Evolutionary conservation across 2,888 invertebrate genomes (phyloP).

Genomic region (Julus scanicus): DNA sequence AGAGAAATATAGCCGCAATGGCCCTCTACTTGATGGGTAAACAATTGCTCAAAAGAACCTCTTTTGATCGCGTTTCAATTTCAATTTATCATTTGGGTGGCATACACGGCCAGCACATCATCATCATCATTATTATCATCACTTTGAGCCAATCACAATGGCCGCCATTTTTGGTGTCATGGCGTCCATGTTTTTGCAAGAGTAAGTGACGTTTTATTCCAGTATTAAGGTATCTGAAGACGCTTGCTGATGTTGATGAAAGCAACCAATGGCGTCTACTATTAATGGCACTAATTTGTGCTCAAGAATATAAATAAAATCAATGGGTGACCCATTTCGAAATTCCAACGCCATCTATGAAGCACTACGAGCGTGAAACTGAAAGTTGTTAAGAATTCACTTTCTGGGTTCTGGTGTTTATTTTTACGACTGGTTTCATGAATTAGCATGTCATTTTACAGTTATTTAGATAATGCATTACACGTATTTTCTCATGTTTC

Average conservation of each 20-base stretch:
- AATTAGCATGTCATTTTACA: background rate
- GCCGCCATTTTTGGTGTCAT: background rate
- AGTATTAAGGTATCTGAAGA: too few species aligned
- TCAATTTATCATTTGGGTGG: slow-evolving; percentile 25
- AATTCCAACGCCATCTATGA: too few species aligned
- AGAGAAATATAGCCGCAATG: slow-evolving; percentile 29
- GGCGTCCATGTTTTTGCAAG: background rate
- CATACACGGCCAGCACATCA: slow-evolving; percentile 1
- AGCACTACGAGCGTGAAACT: too few species aligned
- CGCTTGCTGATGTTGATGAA: too few species aligned
- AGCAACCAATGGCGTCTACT: too few species aligned
- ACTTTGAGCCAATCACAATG: slow-evolving; percentile 2
- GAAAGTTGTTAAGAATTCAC: too few species aligned
- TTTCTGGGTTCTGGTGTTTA: too few species aligned
- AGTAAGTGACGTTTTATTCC: too few species aligned
- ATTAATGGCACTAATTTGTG: too few species aligned
- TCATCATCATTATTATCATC: background rate
- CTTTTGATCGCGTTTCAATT: slow-evolving; percentile 34
- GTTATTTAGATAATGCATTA: background rate
- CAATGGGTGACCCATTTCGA: too few species aligned
- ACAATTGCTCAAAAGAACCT: slow-evolving; percentile 42
- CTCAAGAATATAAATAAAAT: too few species aligned
- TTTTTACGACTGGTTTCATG: background rate
- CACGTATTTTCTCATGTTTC: background rate
- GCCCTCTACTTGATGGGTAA: slow-evolving; percentile 22